A percentile compares a stretch with the other conserved stretches of the same genome.
Evolutionary conservation across 23 tunicate genomes (phyloP).

Genomic region (Halocynthia aurantium): DNA sequence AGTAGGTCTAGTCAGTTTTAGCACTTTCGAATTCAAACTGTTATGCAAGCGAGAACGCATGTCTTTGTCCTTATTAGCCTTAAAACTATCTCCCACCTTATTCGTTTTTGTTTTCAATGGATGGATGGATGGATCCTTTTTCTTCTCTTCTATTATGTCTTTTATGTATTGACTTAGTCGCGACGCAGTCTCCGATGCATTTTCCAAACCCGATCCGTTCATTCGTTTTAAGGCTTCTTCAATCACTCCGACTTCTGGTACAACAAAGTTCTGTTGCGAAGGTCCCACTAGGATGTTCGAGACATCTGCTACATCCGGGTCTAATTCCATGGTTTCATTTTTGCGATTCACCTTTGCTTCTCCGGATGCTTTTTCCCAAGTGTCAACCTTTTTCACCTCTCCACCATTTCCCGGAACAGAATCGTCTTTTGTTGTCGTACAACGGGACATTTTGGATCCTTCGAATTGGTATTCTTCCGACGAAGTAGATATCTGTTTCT

Average conservation of each 20-base stretch:
- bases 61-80: too few relatives aligned
- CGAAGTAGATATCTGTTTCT: conserved; percentile 54
- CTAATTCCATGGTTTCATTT: conserved; percentile 43
- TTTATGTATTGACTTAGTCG: neutral
- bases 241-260: neutral
- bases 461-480: conserved; percentile 48
- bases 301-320: conserved; percentile 1
- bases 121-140: neutral
- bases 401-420: neutral
- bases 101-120: neutral
- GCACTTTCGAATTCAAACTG: too few relatives aligned
- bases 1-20: too few relatives aligned
- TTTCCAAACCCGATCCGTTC: neutral
- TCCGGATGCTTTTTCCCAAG: conserved; percentile 68
- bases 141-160: neutral
- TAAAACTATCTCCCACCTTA: too few relatives aligned
- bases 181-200: neutral
- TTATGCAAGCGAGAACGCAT: too few relatives aligned
- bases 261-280: neutral
- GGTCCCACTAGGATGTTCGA: neutral
- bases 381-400: conserved; percentile 31
- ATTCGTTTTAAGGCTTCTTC: conserved; percentile 6
- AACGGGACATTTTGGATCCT: conserved; percentile 46
- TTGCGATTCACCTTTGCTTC: conserved; percentile 44
- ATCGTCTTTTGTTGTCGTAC: conserved; percentile 10